A percentile compares a stretch with the other conserved stretches of the same genome.
Conservation (phyloP, 2,888 invertebrate species). For the Volucella inflata region DNA sequence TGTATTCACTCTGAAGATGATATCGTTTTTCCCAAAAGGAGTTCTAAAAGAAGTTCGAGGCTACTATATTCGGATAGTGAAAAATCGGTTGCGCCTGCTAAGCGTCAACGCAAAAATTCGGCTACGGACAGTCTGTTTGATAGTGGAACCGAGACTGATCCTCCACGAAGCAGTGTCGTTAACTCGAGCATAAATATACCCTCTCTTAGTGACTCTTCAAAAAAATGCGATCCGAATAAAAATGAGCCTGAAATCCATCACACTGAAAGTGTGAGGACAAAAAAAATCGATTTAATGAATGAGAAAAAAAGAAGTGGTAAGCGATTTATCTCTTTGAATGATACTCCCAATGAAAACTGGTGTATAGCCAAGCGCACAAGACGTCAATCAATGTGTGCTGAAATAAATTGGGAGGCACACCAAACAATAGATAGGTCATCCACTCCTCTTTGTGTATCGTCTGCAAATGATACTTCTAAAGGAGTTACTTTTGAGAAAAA, state of each 20-base stretch:
- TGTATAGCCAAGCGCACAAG: slow-evolving; percentile 20
- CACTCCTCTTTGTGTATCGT: too few species aligned
- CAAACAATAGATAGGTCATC: not conserved
- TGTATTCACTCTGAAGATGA: slow-evolving; percentile 1
- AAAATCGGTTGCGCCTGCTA: not conserved
- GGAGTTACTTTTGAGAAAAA: too few species aligned
- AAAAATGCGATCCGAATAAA: not conserved
- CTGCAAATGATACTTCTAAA: too few species aligned
- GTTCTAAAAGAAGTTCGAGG: not conserved
- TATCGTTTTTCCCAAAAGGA: not conserved
- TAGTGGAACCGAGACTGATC: slow-evolving; percentile 50
- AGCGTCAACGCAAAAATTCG: not conserved
- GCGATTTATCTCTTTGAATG: slow-evolving; percentile 23
- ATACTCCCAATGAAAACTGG: not conserved
- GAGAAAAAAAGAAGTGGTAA: not conserved
- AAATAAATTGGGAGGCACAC: not conserved
- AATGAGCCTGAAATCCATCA: not conserved
- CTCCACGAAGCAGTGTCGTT: slow-evolving; percentile 27
- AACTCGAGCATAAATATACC: slow-evolving; percentile 17
- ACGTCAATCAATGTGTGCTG: slow-evolving; percentile 3
- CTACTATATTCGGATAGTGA: not conserved
- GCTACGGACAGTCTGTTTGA: slow-evolving; percentile 47
- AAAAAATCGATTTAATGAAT: not conserved
- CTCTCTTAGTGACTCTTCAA: not conserved
- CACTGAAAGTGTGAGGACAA: not conserved